These are phyloP conservation scores for Zaprionus lachaisei DNA, from an alignment of 1,140 invertebrate genomes.

Conservation along the genomic window DNA sequence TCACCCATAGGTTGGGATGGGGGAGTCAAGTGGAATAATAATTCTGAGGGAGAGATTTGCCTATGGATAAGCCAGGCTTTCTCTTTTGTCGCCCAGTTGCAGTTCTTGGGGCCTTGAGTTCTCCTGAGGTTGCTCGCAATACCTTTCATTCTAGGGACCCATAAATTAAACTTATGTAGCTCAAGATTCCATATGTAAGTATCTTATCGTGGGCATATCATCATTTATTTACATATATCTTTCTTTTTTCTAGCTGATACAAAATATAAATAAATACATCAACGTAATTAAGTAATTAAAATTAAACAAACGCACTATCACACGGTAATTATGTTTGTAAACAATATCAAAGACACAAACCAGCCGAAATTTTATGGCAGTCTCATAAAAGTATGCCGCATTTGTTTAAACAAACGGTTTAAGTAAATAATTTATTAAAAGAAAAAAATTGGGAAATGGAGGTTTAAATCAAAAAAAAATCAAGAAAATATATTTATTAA, in stretches of 20 bases:
- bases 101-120: background rate
- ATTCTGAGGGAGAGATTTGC: background rate
- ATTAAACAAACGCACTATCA: background rate
- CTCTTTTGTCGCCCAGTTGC: background rate
- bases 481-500: background rate
- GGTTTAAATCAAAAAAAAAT: background rate
- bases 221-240: background rate
- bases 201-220: background rate
- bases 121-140: background rate
- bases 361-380: conserved; percentile 28
- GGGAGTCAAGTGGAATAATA: conserved; percentile 1
- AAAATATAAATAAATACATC: background rate
- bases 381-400: conserved; percentile 68
- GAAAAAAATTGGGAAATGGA: fast-evolving
- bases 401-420: conserved; percentile 15
- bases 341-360: conserved; percentile 17
- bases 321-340: background rate
- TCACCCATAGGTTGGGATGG: background rate
- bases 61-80: conserved; percentile 2
- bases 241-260: background rate
- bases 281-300: background rate
- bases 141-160: background rate
- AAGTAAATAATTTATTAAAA: background rate
- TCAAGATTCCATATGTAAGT: too few species aligned
- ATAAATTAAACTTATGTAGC: too few species aligned